A percentile compares a stretch with the other conserved stretches of the same genome.
Evolutionary conservation across 23 tunicate genomes (phyloP).

Genomic region (Pegea sp.): DNA sequence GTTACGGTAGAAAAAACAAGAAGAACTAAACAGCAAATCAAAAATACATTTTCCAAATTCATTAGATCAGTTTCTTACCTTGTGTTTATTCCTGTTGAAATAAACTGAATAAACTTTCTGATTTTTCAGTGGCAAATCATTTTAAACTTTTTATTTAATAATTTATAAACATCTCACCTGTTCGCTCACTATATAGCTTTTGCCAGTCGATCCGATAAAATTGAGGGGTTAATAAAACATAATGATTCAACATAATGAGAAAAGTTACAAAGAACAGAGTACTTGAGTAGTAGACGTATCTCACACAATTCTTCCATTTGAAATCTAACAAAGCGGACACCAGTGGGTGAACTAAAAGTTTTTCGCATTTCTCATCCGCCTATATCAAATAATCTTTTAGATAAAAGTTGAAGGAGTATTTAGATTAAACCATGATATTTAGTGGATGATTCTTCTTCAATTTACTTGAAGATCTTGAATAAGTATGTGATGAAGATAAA

Average conservation of each 20-base stretch:
- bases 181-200: not conserved
- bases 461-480: not conserved
- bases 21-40: too few species aligned
- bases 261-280: not conserved
- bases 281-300: not conserved
- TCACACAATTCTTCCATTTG: not conserved
- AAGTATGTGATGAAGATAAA: not conserved
- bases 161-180: not conserved
- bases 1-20: too few species aligned
- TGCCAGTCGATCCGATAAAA: not conserved
- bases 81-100: too few species aligned
- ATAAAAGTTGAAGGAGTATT: too few species aligned
- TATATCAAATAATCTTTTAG: too few species aligned
- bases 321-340: not conserved
- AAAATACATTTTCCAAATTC: too few species aligned
- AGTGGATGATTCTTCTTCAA: not conserved
- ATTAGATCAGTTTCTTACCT: too few species aligned
- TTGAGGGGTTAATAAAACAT: not conserved
- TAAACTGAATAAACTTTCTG: too few species aligned
- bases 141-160: too few species aligned
- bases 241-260: not conserved
- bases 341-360: not conserved
- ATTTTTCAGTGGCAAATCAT: too few species aligned
- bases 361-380: not conserved
- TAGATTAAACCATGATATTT: conserved; percentile 1